A percentile compares a stretch with the other conserved stretches of the same genome.
These are phyloP conservation scores for Globia sparganii DNA, from an alignment of 2,888 invertebrate species.

Conservation along the genomic window DNA sequence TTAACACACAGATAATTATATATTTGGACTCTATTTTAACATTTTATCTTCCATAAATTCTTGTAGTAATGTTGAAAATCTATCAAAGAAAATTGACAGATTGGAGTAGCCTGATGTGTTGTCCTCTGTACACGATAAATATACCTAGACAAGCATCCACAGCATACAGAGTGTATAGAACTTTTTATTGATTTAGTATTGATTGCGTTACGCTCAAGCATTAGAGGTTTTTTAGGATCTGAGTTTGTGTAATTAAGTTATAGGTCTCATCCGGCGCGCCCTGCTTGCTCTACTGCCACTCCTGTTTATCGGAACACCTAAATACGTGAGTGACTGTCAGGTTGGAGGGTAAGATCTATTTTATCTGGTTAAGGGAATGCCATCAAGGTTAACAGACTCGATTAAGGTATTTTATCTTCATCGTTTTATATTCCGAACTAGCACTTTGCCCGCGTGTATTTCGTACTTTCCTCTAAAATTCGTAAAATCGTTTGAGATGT, in stretches of 20 bases:
- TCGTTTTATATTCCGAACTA: conserved; percentile 26
- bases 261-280: conserved; percentile 21
- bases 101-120: too few relatives aligned
- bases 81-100: too few relatives aligned
- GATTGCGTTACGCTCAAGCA: conserved; percentile 7
- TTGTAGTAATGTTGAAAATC: too few relatives aligned
- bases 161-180: background rate
- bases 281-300: conserved; percentile 22
- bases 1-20: too few relatives aligned
- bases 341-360: conserved; percentile 13
- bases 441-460: too few relatives aligned
- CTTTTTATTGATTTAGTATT: conserved; percentile 24
- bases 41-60: too few relatives aligned
- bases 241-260: conserved; percentile 33
- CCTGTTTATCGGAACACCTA: conserved; percentile 4
- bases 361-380: conserved; percentile 5
- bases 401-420: conserved; percentile 26
- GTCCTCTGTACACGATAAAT: conserved; percentile 27
- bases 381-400: conserved; percentile 19
- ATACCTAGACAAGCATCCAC: background rate
- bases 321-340: conserved; percentile 4
- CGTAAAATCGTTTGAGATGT: too few relatives aligned
- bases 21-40: too few relatives aligned
- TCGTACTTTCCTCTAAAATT: too few relatives aligned
- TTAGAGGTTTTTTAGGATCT: conserved; percentile 2